These are phyloP conservation scores for Elysia crispata DNA, from an alignment of 2,888 invertebrate species.

Conservation along the genomic window DNA sequence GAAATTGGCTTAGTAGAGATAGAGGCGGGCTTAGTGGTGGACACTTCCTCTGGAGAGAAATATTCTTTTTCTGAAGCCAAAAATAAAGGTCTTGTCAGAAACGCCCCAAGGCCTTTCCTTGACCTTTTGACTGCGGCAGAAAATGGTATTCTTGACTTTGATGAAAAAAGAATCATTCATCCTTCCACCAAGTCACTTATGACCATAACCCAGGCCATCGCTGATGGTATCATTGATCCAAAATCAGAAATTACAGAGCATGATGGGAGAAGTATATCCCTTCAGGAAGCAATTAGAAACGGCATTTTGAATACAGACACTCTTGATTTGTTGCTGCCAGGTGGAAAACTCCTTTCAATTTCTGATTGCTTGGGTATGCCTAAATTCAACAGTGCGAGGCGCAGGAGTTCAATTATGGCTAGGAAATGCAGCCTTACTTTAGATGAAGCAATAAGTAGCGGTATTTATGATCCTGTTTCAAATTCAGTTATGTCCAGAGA, in stretches of 20 bases:
- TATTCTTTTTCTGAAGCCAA: conserved; percentile 50
- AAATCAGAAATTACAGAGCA: conserved; percentile 79
- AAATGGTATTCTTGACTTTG: conserved; percentile 82
- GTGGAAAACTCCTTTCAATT: conserved; percentile 50
- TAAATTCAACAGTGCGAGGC: conserved; percentile 27
- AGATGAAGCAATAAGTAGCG: conserved; percentile 70
- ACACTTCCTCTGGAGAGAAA: conserved; percentile 77
- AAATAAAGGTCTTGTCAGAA: conserved; percentile 52
- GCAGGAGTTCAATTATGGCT: conserved; percentile 50
- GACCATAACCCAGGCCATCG: conserved; percentile 88
- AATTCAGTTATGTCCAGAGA: conserved; percentile 64
- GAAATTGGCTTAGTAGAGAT: conserved; percentile 87
- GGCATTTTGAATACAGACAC: conserved; percentile 54
- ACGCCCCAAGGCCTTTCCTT: conserved; percentile 53
- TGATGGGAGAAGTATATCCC: conserved; percentile 45
- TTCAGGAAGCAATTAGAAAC: conserved; percentile 55
- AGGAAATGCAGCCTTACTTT: conserved; percentile 63
- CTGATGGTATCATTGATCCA: conserved; percentile 67
- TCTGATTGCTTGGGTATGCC: conserved; percentile 50
- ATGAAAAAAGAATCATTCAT: conserved; percentile 76
- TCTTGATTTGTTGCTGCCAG: conserved; percentile 50
- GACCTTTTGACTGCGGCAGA: conserved; percentile 54
- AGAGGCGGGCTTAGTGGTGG: conserved; percentile 79
- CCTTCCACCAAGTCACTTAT: conserved; percentile 81
- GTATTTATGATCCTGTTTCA: conserved; percentile 69